A percentile compares a stretch with the other conserved stretches of the same genome.
These are phyloP conservation scores for Uropsilus gracilis DNA, from an alignment of 2,113 vertebrate species.

Conservation along the genomic window DNA sequence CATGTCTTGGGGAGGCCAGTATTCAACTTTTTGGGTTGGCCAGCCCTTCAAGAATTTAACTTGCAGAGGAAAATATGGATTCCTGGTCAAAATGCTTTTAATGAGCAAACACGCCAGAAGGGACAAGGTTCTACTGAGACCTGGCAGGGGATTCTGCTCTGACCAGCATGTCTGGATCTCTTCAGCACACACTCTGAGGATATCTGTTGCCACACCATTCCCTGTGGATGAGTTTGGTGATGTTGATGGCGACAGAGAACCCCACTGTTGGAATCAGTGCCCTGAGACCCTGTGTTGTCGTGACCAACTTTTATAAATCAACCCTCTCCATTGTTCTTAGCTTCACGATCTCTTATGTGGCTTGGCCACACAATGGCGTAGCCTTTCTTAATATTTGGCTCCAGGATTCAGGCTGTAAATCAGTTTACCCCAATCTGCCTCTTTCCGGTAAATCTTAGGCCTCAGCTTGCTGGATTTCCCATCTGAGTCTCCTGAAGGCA, in stretches of 20 bases:
- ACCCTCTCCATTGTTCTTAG: background rate
- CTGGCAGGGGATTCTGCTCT: too few relatives aligned
- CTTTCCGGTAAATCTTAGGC: background rate
- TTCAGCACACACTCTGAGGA: background rate
- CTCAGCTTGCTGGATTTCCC: background rate
- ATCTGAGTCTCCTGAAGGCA: background rate
- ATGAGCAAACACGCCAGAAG: background rate
- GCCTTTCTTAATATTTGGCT: background rate
- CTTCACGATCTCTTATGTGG: background rate
- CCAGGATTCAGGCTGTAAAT: background rate
- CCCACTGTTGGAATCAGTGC: too few relatives aligned
- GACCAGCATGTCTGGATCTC: background rate
- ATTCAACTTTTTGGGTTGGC: background rate
- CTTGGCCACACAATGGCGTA: constrained; percentile 1
- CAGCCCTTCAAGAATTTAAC: background rate
- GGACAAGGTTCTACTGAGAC: background rate
- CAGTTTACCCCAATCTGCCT: background rate
- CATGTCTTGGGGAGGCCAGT: background rate
- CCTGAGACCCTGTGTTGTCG: background rate
- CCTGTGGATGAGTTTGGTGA: background rate
- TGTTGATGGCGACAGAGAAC: background rate
- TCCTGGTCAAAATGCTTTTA: background rate
- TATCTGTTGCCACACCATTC: background rate
- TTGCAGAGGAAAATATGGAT: background rate
- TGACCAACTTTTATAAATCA: background rate